Conservation (phyloP, 2,113 vertebrate genomes). For the Cyrtonyx montezumae region DNA sequence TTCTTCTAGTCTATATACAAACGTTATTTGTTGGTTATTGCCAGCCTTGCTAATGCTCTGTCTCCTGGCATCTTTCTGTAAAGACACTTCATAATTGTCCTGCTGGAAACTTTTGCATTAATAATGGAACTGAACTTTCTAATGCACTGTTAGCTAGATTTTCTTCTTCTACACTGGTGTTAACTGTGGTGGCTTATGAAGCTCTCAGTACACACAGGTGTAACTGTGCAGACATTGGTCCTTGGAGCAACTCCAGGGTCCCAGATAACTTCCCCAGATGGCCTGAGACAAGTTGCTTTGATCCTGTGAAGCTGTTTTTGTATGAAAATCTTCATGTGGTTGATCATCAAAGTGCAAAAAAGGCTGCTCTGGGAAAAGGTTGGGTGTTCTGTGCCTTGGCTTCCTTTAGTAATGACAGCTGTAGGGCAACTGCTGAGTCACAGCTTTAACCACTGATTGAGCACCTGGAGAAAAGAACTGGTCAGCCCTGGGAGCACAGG, state of each 20-base stretch:
- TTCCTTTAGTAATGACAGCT: not conserved
- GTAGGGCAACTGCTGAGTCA: too few relatives aligned
- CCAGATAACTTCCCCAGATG: not conserved
- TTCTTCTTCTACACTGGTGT: not conserved
- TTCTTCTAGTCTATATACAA: not conserved
- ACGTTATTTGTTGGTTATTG: too few relatives aligned
- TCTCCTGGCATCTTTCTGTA: not conserved
- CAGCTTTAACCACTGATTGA: too few relatives aligned
- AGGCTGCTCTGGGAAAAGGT: not conserved
- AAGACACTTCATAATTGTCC: not conserved
- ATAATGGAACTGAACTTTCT: constrained; percentile 21
- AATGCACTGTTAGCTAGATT: not conserved
- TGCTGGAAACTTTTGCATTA: constrained; percentile 5
- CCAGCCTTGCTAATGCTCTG: not conserved
- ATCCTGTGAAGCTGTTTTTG: not conserved
- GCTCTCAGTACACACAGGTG: not conserved
- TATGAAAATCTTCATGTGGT: not conserved
- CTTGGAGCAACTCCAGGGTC: not conserved
- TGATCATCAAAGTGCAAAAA: not conserved
- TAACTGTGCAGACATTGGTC: not conserved
- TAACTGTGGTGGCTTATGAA: not conserved
- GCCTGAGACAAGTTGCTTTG: not conserved
- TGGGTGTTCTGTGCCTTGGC: not conserved
- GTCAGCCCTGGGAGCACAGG: too few relatives aligned
- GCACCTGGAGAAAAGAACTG: too few relatives aligned